Conservation (phyloP, 1,140 invertebrate species). For the Pentalonia nigronervosa region DNA sequence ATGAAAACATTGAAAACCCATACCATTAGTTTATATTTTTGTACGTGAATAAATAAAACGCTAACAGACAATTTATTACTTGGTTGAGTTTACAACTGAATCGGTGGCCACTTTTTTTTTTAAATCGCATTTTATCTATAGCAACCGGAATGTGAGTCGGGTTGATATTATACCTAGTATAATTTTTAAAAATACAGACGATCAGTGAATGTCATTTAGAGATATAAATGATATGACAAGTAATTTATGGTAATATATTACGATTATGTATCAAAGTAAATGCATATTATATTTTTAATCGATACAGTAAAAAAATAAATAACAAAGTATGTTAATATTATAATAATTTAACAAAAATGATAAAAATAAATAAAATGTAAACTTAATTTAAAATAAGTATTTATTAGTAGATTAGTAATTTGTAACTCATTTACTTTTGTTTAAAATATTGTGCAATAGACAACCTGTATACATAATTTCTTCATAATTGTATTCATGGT, state of each 20-base stretch:
- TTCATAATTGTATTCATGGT: background rate
- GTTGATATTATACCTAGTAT: background rate
- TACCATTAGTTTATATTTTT: constrained; percentile 39
- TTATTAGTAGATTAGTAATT: background rate
- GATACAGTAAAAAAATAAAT: background rate
- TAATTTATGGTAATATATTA: constrained; percentile 26
- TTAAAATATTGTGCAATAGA: background rate
- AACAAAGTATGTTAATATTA: background rate
- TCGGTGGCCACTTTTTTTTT: constrained; percentile 7
- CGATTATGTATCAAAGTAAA: constrained; percentile 14
- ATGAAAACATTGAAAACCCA: constrained; percentile 21
- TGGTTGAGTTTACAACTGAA: constrained; percentile 22
- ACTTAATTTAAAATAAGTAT: background rate
- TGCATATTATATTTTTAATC: constrained; percentile 23
- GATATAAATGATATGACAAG: constrained; percentile 6
- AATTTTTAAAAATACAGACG: constrained; percentile 30
- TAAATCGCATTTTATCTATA: constrained; percentile 35
- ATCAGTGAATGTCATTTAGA: constrained; percentile 27
- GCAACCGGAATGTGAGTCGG: constrained; percentile 1
- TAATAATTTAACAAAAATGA: background rate
- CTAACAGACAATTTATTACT: constrained; percentile 42
- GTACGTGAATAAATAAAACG: constrained; percentile 20
- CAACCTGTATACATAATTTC: background rate
- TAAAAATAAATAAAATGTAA: background rate
- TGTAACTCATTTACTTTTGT: background rate